Base-by-base conservation (phyloP, 2,113 vertebrate genomes). In the Machaerirhynchus nigripectus region DNA sequence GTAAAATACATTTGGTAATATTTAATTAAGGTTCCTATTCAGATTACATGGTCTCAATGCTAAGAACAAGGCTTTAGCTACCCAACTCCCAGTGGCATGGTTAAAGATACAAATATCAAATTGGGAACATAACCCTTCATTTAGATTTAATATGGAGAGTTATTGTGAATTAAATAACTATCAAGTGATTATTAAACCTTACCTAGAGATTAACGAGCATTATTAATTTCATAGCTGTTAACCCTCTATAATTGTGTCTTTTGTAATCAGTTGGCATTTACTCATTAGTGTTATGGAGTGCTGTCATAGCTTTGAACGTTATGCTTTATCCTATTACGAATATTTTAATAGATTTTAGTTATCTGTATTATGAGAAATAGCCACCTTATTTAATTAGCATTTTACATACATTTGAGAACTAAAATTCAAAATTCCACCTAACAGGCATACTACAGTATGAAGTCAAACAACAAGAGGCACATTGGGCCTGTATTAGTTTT, bases 321-420 rank as follows among this genome's bases (percentile, higher is more conserved):
- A 78, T 15, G 1, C 37, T 93, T 91, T 94, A 93, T 92, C 78
- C 56, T 74, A 74, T 89, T 95, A 94, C 13, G 28, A 56, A 88
- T 92, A 60, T 67, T 95, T 95, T 97, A 97, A 94, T 92, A 96
- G 44, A 56, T 87, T 97, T 94, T 93, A 86, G 84, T 94, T 97
- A 81, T 95, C 94, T 95, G 64, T 93, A 88, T 87, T 93, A 93
- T 68, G 28, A 96, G 61, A 71, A 97, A 94, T 91, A 96, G 33
- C 11, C 82, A 74, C 92, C 33, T 87, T 95, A 96, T 88, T 97
- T 94, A 57, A 96, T 89, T 78, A 56, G 4, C 11, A 69, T 83
- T 94, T 84, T 94, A 44, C 52, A n/a, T 39, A 4, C 69, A 89
- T 90, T 83, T 46, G 67, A 85, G 79, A 96, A 31, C 40, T 46